These are phyloP conservation scores for Crambe crambe DNA, from an alignment of 37 sponge, comb jelly and placozoan genomes.

Conservation along the genomic window DNA sequence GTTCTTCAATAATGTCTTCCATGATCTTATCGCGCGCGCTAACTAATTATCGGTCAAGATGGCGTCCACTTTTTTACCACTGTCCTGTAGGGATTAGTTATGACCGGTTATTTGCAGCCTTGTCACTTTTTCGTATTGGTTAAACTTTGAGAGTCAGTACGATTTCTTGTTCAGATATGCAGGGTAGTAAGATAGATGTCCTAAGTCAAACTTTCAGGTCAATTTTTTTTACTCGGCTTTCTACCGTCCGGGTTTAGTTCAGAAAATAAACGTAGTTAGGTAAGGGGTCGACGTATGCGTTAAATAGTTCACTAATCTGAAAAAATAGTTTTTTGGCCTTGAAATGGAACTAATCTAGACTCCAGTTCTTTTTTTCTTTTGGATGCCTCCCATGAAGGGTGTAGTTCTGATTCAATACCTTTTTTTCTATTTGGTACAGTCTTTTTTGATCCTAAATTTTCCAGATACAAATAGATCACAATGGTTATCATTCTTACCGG, in stretches of 20 bases:
- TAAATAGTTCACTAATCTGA: too few relatives aligned
- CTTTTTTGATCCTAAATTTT: too few relatives aligned
- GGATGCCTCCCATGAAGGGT: constrained; percentile 81
- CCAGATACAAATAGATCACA: too few relatives aligned
- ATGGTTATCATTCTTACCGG: neutral
- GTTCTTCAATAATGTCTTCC: neutral
- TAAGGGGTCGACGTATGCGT: too few relatives aligned
- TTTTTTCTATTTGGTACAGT: neutral
- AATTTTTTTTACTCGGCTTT: neutral
- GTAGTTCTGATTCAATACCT: constrained; percentile 16
- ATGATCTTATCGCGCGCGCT: neutral
- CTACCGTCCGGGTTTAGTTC: neutral
- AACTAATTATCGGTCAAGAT: constrained; percentile 2
- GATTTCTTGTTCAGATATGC: neutral
- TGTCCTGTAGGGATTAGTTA: neutral
- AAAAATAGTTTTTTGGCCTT: constrained; percentile 61
- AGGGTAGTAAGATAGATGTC: neutral
- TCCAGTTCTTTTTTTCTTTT: constrained; percentile 33
- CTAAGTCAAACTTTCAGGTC: neutral
- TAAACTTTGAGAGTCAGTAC: neutral
- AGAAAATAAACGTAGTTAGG: too few relatives aligned
- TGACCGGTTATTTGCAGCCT: neutral
- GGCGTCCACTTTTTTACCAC: neutral
- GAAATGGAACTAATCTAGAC: constrained; percentile 17
- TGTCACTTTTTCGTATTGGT: neutral